Evolutionary conservation across 2,113 vertebrate species (phyloP).

Genomic region (Ancistrus triradiatus): DNA sequence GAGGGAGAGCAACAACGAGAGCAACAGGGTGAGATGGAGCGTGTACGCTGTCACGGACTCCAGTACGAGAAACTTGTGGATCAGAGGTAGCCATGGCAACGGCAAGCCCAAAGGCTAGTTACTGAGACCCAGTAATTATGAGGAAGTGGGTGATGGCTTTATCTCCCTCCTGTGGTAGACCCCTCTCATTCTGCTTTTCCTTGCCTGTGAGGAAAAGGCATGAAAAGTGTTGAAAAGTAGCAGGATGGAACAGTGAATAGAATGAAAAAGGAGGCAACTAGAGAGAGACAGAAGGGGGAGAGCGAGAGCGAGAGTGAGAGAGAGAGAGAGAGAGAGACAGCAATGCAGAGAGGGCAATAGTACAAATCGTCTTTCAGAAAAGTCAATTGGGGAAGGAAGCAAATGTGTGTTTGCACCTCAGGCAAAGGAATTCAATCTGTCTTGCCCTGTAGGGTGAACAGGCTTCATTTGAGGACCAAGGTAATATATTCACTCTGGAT

Average conservation of each 20-base stretch:
- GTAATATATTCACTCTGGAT: conserved; percentile 25
- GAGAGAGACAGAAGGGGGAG: background rate
- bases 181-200: conserved; percentile 5
- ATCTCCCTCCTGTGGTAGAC: conserved; percentile 38
- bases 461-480: conserved; percentile 20
- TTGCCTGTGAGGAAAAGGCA: background rate
- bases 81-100: conserved; percentile 49
- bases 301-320: background rate
- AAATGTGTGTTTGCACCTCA: conserved; percentile 19
- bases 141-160: conserved; percentile 46
- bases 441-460: conserved; percentile 6
- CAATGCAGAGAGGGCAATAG: conserved; percentile 9
- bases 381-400: background rate
- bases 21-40: conserved; percentile 26
- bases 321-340: conserved; percentile 4
- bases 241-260: background rate
- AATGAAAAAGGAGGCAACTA: background rate
- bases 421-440: conserved; percentile 37
- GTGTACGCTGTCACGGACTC: conserved; percentile 36
- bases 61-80: conserved; percentile 39
- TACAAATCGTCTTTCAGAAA: conserved; percentile 6
- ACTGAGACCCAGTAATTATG: conserved; percentile 55
- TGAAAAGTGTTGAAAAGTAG: background rate
- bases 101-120: conserved; percentile 51
- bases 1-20: conserved; percentile 6